phyloP scores from a whole-genome alignment of 1,140 invertebrate species.

The Muscidifurax raptorellus region DNA sequence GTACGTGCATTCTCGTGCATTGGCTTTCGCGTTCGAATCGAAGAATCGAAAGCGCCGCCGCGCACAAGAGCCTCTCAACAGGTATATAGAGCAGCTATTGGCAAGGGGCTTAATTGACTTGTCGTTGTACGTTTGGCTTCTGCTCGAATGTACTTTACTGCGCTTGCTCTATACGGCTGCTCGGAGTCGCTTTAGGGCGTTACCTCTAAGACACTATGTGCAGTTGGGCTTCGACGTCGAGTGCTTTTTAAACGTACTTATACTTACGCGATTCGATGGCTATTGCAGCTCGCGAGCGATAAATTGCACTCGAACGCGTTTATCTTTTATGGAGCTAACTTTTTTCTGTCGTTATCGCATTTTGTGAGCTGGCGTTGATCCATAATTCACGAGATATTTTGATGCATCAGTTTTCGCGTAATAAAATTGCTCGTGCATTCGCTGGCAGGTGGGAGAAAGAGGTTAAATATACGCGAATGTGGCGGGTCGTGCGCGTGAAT shows the following conservation, averaged over 20 bases:
- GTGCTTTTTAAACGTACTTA: neutral
- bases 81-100: constrained; percentile 46
- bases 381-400: neutral
- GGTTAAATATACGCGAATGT: too few species aligned
- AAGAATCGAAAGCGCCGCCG: constrained; percentile 2
- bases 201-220: neutral
- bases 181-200: neutral
- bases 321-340: neutral
- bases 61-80: constrained; percentile 58
- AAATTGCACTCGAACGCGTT: neutral
- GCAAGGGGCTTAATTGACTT: constrained; percentile 14
- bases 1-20: neutral
- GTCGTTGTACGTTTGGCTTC: constrained; percentile 7
- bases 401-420: too few species aligned
- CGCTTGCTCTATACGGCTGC: neutral
- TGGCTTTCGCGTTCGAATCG: constrained; percentile 3
- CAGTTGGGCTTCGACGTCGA: neutral
- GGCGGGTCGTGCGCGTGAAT: too few species aligned
- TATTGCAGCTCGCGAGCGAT: neutral
- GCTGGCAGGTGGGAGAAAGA: too few species aligned
- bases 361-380: neutral
- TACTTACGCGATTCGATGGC: neutral
- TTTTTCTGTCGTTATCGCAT: too few species aligned
- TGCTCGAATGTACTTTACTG: neutral
- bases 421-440: too few species aligned